Conservation (phyloP, 2,797 vertebrate species). For the Danionella dracula region DNA sequence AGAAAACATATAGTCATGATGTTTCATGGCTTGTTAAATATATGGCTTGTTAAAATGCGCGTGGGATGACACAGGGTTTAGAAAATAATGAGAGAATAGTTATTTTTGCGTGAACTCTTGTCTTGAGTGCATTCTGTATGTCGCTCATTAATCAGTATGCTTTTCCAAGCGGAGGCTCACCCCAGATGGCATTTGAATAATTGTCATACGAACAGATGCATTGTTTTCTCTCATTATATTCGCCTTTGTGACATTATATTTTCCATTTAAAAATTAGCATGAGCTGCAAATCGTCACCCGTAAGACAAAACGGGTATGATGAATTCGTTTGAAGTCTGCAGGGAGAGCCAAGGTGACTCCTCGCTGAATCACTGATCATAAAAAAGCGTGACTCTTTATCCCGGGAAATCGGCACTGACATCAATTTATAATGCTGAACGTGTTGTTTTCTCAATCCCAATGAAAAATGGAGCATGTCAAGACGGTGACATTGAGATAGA, state of each 20-base stretch:
- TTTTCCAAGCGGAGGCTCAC: conserved; percentile 29
- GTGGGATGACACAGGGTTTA: neutral
- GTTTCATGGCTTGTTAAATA: too few relatives aligned
- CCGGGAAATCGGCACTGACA: conserved; percentile 37
- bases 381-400: conserved; percentile 33
- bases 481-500: conserved; percentile 47
- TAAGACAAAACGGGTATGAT: conserved; percentile 6
- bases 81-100: conserved; percentile 26
- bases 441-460: conserved; percentile 42
- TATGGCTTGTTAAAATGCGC: neutral
- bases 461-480: conserved; percentile 49
- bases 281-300: conserved; percentile 20
- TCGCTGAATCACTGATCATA: conserved; percentile 34
- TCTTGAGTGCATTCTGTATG: conserved; percentile 30
- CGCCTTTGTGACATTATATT: conserved; percentile 18
- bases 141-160: conserved; percentile 37
- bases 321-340: conserved; percentile 12
- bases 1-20: too few relatives aligned
- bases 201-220: conserved; percentile 26
- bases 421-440: conserved; percentile 38
- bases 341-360: conserved; percentile 48
- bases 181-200: conserved; percentile 42
- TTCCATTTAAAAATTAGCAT: conserved; percentile 10
- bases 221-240: conserved; percentile 30
- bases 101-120: conserved; percentile 23